Evolutionary conservation across 2,113 vertebrate genomes (phyloP).

Genomic region (Phylloscopus whistleri): DNA sequence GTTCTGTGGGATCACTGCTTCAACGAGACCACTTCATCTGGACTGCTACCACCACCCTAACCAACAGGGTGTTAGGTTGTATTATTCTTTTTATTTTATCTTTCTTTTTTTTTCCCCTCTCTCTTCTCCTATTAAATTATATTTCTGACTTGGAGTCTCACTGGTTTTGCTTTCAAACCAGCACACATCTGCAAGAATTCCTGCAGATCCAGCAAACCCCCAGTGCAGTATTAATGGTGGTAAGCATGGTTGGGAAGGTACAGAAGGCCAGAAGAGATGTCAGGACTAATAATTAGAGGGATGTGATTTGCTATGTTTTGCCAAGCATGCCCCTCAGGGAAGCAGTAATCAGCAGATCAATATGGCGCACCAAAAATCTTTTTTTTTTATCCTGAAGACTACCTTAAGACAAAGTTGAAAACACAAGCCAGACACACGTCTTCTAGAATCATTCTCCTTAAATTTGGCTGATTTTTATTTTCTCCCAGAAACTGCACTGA

Average conservation of each 20-base stretch:
- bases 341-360: neutral
- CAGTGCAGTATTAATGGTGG: neutral
- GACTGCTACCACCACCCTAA: too few relatives aligned
- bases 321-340: neutral
- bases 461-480: neutral
- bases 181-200: neutral
- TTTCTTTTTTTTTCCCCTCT: too few relatives aligned
- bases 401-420: neutral
- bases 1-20: too few relatives aligned
- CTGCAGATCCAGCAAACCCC: neutral
- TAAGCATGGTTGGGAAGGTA: accelerated
- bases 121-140: too few relatives aligned
- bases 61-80: too few relatives aligned
- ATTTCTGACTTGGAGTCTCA: too few relatives aligned
- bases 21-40: too few relatives aligned
- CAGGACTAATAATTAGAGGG: neutral
- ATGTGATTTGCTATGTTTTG: neutral
- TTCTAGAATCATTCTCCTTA: neutral
- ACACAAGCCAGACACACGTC: neutral
- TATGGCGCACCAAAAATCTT: neutral
- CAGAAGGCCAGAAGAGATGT: neutral
- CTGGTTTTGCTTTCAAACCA: too few relatives aligned
- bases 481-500: neutral
- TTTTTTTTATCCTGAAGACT: neutral
- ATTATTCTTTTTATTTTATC: too few relatives aligned